A percentile compares a stretch with the other conserved stretches of the same genome.
Conservation (phyloP, 2,113 vertebrate species). For the Suncus etruscus region DNA sequence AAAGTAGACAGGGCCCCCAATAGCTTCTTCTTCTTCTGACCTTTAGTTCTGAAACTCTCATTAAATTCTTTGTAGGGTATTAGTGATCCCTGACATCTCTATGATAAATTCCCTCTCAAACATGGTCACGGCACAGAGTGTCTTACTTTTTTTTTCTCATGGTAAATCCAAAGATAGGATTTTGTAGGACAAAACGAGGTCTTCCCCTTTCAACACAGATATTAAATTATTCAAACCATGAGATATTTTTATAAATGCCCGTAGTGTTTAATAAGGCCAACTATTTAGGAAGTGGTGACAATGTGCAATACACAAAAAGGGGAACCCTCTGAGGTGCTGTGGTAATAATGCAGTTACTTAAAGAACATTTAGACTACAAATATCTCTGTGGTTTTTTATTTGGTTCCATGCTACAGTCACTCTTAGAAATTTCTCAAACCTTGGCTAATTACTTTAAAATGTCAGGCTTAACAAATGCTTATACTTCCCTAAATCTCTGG, state of each 20-base stretch:
- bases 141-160: background rate
- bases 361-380: conserved; percentile 93
- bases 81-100: background rate
- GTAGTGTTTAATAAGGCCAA: conserved; percentile 88
- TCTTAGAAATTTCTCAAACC: conserved; percentile 88
- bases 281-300: conserved; percentile 95
- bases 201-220: conserved; percentile 41
- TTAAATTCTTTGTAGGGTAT: background rate
- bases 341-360: conserved; percentile 96
- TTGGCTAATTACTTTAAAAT: conserved; percentile 83
- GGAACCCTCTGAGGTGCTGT: conserved; percentile 91
- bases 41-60: background rate
- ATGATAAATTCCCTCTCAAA: background rate
- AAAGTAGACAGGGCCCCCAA: background rate
- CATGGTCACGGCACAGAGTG: background rate
- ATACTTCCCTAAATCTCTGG: conserved; percentile 69
- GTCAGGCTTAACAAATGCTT: conserved; percentile 79
- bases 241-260: conserved; percentile 81
- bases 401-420: conserved; percentile 88
- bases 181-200: conserved; percentile 36
- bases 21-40: background rate
- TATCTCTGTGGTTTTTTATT: conserved; percentile 91
- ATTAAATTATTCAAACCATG: conserved; percentile 65
- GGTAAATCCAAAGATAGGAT: conserved; percentile 12
- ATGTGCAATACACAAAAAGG: conserved; percentile 94